Evolutionary conservation across 2,797 vertebrate species (phyloP).

Genomic region (Benthosema pterotum): DNA sequence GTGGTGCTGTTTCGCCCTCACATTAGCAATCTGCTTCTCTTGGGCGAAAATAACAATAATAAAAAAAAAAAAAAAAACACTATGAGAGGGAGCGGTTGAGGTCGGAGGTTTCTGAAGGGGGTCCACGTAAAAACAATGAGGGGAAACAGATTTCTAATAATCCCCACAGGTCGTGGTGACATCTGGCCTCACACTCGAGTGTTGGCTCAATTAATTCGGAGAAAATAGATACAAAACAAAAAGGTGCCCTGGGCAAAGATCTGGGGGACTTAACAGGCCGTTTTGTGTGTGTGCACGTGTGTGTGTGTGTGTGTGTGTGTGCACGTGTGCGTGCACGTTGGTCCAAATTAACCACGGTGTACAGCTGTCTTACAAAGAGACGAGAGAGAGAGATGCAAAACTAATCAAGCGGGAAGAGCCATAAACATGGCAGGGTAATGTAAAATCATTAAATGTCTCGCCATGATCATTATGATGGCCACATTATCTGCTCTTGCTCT

Average conservation of each 20-base stretch:
- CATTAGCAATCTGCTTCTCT: too few relatives aligned
- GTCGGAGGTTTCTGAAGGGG: conserved; percentile 53
- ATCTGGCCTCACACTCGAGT: conserved; percentile 76
- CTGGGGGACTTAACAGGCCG: conserved; percentile 60
- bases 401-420: conserved; percentile 37
- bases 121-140: conserved; percentile 71
- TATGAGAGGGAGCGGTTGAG: conserved; percentile 20
- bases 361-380: conserved; percentile 37
- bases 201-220: conserved; percentile 76
- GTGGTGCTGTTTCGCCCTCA: too few relatives aligned
- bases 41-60: too few relatives aligned
- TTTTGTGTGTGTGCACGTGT: conserved; percentile 56
- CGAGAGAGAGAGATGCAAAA: conserved; percentile 6
- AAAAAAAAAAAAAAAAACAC: too few relatives aligned
- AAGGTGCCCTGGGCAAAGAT: conserved; percentile 75
- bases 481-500: too few relatives aligned
- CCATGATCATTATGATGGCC: too few relatives aligned
- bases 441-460: conserved; percentile 2
- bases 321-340: conserved; percentile 38
- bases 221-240: conserved; percentile 74
- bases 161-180: conserved; percentile 78
- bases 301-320: conserved; percentile 38
- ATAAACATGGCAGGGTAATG: conserved; percentile 34
- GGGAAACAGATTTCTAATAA: conserved; percentile 79
- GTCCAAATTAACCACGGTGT: conserved; percentile 43